A percentile compares a stretch with the other conserved stretches of the same genome.
Evolutionary conservation across 2,888 invertebrate genomes (phyloP).

Genomic region (Drosophila trichaetosa): DNA sequence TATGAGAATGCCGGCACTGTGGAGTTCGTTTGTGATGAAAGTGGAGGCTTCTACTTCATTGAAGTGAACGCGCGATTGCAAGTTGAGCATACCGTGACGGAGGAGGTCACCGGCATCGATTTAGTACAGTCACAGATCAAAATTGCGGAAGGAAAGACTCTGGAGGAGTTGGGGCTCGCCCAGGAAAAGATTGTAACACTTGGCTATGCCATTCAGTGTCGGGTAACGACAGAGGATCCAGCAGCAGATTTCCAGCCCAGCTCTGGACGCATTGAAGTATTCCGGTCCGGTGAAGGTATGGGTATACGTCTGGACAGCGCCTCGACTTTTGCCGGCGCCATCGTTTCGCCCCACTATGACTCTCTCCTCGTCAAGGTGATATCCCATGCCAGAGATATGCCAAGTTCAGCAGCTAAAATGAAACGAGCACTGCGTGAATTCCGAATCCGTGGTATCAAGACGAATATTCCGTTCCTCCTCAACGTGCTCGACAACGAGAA

Average conservation of each 20-base stretch:
- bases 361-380: slow-evolving; percentile 98
- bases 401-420: slow-evolving; percentile 97
- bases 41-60: slow-evolving; percentile 99
- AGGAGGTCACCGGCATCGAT: slow-evolving; percentile 99
- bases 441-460: slow-evolving; percentile 99
- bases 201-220: slow-evolving; percentile 98
- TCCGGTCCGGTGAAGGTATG: slow-evolving; percentile 99
- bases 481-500: slow-evolving; percentile 98
- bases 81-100: slow-evolving; percentile 99
- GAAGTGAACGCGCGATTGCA: slow-evolving; percentile 99
- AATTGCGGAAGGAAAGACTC: slow-evolving; percentile 96
- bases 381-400: slow-evolving; percentile 95
- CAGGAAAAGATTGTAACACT: slow-evolving; percentile 93
- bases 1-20: slow-evolving; percentile 99
- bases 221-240: slow-evolving; percentile 99
- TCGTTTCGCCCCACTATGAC: slow-evolving; percentile 99
- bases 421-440: slow-evolving; percentile 97
- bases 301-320: slow-evolving; percentile 99
- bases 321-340: slow-evolving; percentile 97
- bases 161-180: slow-evolving; percentile 94
- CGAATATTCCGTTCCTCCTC: slow-evolving; percentile 98
- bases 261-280: slow-evolving; percentile 98
- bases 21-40: slow-evolving; percentile 96
- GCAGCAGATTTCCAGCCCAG: slow-evolving; percentile 99
- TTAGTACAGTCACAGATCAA: slow-evolving; percentile 98